Base-by-base conservation (phyloP, 2,797 vertebrate genomes). In the Decapterus maruadsi region DNA sequence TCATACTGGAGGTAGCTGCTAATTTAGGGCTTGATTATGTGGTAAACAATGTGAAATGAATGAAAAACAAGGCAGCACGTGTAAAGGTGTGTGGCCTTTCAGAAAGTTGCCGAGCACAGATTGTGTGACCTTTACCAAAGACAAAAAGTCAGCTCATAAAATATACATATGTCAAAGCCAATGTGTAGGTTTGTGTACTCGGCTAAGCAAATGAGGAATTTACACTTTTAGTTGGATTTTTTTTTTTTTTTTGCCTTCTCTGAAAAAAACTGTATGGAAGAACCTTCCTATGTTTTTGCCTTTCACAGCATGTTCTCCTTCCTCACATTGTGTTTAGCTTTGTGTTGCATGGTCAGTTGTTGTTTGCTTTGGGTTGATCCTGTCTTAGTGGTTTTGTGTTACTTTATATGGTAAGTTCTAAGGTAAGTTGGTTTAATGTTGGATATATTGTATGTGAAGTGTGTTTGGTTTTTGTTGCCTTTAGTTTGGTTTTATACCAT, bases 21-120 rank as follows among this genome's bases (percentile, higher is more conserved):
- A 12, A 86, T 86, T 81, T 80, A 68, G 46, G 59, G 57, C 45
- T 54, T 74, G 51, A 84, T 80, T 78, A 51, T 56, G 57, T 64
- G 72, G 77, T 81, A 67, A 87, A 90, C 80, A 78, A 83, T 75
- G 36, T 36, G 31, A 80, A 86, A 84, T 43, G 19, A 77, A 82
- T 85, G n/a, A 57, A 69, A 86, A 81, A 80, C 73, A 67, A 65
- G 55, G 43, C 14, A 8, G 3, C 0, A 14, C 48, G 14, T 68
- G 57, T 42, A 50, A 43, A 57, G 62, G 48, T 58, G 53, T 22
- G 61, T 64, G 70, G 83, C 78, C 68, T 68, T 59, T 82, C 68
- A 20, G 40, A 83, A 78, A 71, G 20, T 40, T 17, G 60, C 16
- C 42, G 58, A 78, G 17, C 22, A 16, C 43, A 55, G 29, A 72